Base-by-base conservation (phyloP, 2,888 invertebrate species). In the Dioctria linearis region DNA sequence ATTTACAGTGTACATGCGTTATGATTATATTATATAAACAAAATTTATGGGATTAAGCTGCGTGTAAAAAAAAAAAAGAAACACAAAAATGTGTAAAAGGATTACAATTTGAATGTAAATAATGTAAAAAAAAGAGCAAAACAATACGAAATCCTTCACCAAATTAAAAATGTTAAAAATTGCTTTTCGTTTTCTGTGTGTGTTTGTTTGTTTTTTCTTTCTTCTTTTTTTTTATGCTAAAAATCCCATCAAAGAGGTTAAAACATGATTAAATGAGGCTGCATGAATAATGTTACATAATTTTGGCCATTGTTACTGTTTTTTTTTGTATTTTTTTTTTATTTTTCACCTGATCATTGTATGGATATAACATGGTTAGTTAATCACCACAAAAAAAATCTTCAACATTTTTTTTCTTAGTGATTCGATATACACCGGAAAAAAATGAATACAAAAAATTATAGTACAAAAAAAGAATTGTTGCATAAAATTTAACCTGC, bases 201-300 rank as follows among this genome's bases (percentile, higher is more conserved):
- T 42, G 67, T 25, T 51, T 25, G 25, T 25, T 25, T 25, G 0
- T 0, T 25, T 25, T 51, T 69, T 37, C 39, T 69, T 25, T 25
- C 25, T 0, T 25, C 25, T 25, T 25, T 25, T 2, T 25, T 25
- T 25, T 25, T 25, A 25, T 25, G 25, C 25, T 69, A 69, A 51
- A 65, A 0, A n/a, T 65, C 65, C 39, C 40, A 13, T 42, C 40
- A 42, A n/a, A 65, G 51, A 6, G 51, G 65, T 65, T 25, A 54
- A 54, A 54, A n/a, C 8, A 54, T 54, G 54, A 54, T 54, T 54
- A 54, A 69, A 51, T n/a, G 69, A 69, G n/a, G 25, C 51, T 37
- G 49, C 49, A 51, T 69, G 69, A 69, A 37, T 3, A 25, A 11
- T n/a, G 69, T 69, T 51, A 69, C 69, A 69, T 69, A 69, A 69